These are phyloP conservation scores for Callithrix jacchus DNA, from an alignment of 2,113 vertebrate genomes.

Conservation along the genomic window DNA sequence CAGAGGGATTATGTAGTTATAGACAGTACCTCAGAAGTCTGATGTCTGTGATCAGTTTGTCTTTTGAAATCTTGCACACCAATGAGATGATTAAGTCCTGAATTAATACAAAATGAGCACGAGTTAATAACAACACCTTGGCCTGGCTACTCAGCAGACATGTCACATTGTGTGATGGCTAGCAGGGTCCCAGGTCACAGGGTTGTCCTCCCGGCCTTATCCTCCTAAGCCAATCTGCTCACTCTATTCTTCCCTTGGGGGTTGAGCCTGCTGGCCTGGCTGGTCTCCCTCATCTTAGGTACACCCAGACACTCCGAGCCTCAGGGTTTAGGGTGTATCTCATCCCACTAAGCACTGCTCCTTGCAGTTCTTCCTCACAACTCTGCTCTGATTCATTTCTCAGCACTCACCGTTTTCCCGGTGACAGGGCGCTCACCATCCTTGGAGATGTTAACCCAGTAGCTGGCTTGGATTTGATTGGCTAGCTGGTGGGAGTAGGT, in stretches of 20 bases:
- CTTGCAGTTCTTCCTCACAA: not conserved
- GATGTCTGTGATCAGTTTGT: not conserved
- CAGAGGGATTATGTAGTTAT: not conserved
- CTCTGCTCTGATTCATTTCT: not conserved
- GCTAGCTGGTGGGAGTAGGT: not conserved
- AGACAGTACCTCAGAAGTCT: slow-evolving; percentile 36
- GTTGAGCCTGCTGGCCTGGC: not conserved
- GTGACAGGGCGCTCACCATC: not conserved
- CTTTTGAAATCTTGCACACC: not conserved
- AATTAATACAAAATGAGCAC: slow-evolving; percentile 13
- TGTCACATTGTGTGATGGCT: not conserved
- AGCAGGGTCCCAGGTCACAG: not conserved
- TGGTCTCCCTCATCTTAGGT: not conserved
- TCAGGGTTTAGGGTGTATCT: not conserved
- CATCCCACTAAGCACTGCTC: not conserved
- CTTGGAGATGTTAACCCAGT: not conserved
- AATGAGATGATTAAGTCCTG: not conserved
- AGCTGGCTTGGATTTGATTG: not conserved
- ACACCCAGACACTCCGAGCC: not conserved
- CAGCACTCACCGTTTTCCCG: slow-evolving; percentile 31
- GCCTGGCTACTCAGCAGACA: not conserved
- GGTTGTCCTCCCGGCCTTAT: not conserved
- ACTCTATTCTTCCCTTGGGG: accelerated
- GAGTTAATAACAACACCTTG: not conserved
- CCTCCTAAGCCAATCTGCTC: not conserved